A percentile compares a stretch with the other conserved stretches of the same genome.
These are phyloP conservation scores for Grantiella picta DNA, from an alignment of 2,113 vertebrate genomes.

Conservation along the genomic window DNA sequence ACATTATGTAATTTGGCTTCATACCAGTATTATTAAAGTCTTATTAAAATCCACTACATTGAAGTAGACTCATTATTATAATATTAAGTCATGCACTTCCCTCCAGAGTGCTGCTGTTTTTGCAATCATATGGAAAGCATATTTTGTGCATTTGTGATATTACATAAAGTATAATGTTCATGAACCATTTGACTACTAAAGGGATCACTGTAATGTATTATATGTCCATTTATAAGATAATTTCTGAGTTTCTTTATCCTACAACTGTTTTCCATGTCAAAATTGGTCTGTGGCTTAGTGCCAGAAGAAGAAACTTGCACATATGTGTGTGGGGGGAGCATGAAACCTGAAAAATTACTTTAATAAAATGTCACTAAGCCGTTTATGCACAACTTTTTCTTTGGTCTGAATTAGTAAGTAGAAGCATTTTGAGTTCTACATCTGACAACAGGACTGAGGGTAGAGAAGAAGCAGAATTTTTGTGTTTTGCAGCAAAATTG, in stretches of 20 bases:
- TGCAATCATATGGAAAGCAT: conserved; percentile 28
- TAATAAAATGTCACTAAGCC: conserved; percentile 33
- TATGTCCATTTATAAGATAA: conserved; percentile 4
- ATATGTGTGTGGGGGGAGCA: not conserved
- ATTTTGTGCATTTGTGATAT: conserved; percentile 51
- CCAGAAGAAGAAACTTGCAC: conserved; percentile 11
- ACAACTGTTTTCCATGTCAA: not conserved
- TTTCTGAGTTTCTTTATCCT: not conserved
- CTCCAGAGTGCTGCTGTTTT: conserved; percentile 27
- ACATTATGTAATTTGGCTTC: conserved; percentile 66
- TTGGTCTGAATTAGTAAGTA: not conserved
- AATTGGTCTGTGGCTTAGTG: conserved; percentile 6
- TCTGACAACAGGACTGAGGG: not conserved
- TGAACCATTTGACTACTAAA: not conserved
- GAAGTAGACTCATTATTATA: conserved; percentile 59
- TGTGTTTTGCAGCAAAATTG: not conserved
- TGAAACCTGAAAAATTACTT: conserved; percentile 45
- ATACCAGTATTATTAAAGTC: conserved; percentile 70
- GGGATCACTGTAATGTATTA: not conserved
- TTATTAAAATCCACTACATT: conserved; percentile 64
- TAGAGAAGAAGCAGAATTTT: not conserved
- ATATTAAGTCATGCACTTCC: conserved; percentile 33
- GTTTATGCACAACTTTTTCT: not conserved
- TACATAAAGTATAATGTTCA: not conserved
- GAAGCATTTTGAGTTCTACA: not conserved